Base-by-base conservation (phyloP, 2,797 vertebrate genomes). In the Parauchenoglanis punctatus region DNA sequence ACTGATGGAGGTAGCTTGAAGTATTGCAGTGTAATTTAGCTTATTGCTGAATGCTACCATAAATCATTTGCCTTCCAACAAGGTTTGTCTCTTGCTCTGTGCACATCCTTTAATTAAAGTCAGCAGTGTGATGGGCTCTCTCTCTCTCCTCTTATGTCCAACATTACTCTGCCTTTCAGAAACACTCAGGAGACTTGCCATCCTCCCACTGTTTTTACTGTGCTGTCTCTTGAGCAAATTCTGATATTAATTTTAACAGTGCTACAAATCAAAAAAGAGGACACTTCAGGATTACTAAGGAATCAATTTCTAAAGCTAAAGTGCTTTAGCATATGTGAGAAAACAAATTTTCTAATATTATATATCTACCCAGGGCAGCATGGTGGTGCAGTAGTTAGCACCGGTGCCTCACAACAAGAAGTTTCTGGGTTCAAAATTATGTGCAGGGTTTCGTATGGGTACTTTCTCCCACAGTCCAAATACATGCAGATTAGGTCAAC, bases 81-180 rank as follows among this genome's bases (percentile, higher is more conserved):
- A 94, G 94, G 92, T 93, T 88, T 15, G 91, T 91, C 92, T 94
- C 93, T 93, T 91, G 93, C 93, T 94, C 93, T 93, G 94, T 94
- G 92, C 94, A 92, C 93, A 93, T 96, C 94, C 96, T 96, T 96
- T 96, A 94, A 96, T 96, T 96, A 96, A 95, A 94, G 92, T 90
- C 94, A 92, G 92, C 92, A 94, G 93, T 95, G 93, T 95, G 94
- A 95, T 95, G 95, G 91, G 72, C 91, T 81, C 77, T 61, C 77
- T 58, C 28, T 52, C 92, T 93, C 93, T 92, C 85, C 56, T 59
- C 31, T 40, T 1, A 49, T 46, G 46, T n/a, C 35, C 46, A 59
- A 56, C 76, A 44, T 44, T 75, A 20, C 56, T 85, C 70, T 70
- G 78, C 40, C 86, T 87, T 83, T 88, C 25, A 83, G 8, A 70